Evolutionary conservation across 2,797 vertebrate genomes (phyloP), one percentile per base, ranked within the genome.

Genomic region (Parambassis ranga): DNA sequence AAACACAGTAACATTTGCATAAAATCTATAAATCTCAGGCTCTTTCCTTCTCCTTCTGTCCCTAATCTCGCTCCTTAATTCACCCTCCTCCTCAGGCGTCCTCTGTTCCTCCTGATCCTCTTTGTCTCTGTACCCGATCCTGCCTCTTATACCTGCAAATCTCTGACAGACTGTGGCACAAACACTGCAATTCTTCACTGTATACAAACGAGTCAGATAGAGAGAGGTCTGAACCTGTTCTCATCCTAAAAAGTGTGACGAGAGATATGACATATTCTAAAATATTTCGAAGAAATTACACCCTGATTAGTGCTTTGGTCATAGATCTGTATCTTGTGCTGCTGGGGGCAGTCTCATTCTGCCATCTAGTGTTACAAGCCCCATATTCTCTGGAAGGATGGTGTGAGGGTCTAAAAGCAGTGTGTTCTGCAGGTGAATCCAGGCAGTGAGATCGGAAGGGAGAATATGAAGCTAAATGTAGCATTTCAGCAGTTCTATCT

Each of bases 21-120:
- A 66, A 65, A 35, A 75, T 65, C 86, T 74, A 82, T 84, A 76
- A 78, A 87, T 85, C 75, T 69, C 33, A 16, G 35, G 15, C 56
- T 39, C 23, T 16, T 20, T 27, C 16, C 14, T 16, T 36, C 22
- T 23, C 16, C 6, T 10, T 23, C 24, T 16, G 16, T 31, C 36
- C 36, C 10, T 11, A 31, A 31, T 22, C 22, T 22, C 22, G 22
- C 16, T 35, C 2, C 7, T 19, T 47, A 31, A 13, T 5, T 13
- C 16, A 11, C 18, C 10, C 18, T 11, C 13, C 10, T 23, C 30
- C 16, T 49, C 30, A n/a, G n/a, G n/a, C 7, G 8, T 13, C 28
- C 9, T 28, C 37, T 56, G 9, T 37, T 15, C 20, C 39, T 22
- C 33, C 18, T 33, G n/a, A 15, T 47, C 23, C 15, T 10, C 16